Evolutionary conservation across 1,140 invertebrate species (phyloP).

Genomic region (Drosophila navojoa): DNA sequence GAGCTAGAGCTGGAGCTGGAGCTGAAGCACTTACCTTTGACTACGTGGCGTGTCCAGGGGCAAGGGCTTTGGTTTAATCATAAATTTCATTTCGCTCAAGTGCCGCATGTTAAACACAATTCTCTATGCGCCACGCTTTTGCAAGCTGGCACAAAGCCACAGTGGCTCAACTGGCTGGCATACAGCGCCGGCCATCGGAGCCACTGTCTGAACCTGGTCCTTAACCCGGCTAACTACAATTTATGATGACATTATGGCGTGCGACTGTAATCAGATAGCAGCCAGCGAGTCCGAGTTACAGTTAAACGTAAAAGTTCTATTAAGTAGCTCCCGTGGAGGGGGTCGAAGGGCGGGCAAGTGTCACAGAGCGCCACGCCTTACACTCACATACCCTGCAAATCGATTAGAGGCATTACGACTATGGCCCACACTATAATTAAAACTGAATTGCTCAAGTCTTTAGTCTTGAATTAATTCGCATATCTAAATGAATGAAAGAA

Average conservation of each 20-base stretch:
- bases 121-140: conserved; percentile 43
- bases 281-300: conserved; percentile 18
- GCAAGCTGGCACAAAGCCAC: conserved; percentile 22
- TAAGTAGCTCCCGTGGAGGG: background rate
- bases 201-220: conserved; percentile 32
- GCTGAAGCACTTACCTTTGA: conserved; percentile 58
- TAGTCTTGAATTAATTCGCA: too few species aligned
- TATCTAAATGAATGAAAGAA: too few species aligned
- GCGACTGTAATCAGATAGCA: conserved; percentile 44
- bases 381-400: conserved; percentile 12
- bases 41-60: conserved; percentile 20
- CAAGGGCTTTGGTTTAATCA: conserved; percentile 64
- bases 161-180: background rate
- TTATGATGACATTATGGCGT: conserved; percentile 60
- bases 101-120: conserved; percentile 28
- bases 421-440: background rate
- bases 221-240: conserved; percentile 49
- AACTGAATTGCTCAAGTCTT: too few species aligned
- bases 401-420: background rate
- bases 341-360: conserved; percentile 30
- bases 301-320: conserved; percentile 23
- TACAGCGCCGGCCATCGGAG: background rate
- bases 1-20: conserved; percentile 1
- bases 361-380: conserved; percentile 56
- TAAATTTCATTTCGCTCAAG: conserved; percentile 69